Base-by-base conservation (phyloP, 2,113 vertebrate species). In the Trogon melanurus region DNA sequence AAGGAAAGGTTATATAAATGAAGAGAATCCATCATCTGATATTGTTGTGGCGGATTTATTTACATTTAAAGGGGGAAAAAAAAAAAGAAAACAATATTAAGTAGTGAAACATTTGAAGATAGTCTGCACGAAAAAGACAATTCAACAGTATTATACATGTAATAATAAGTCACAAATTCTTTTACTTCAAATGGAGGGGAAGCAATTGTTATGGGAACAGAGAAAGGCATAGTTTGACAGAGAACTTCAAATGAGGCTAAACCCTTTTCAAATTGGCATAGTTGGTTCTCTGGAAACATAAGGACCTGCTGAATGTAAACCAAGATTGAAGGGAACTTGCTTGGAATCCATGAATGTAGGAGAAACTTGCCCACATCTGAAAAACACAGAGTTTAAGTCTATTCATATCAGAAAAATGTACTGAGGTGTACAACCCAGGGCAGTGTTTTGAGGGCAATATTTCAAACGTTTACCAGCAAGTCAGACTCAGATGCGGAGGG, bases 1-100 rank as follows among this genome's bases (percentile, higher is more conserved):
- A 85, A 91, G 79, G 72, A 83, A 93, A 94, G 75, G 71, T 96
- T 92, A 76, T 89, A 86, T 57, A 93, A 95, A 95, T 73, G 76
- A 82, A 94, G 76, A 74, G 66, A 84, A 92, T 94, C 56, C 47
- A 94, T 95, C 88, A 96, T 73, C 60, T 73, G 23, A 76, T 60
- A 41, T 29, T 58, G 56, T 80, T 76, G 7, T 27, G 10, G 11
- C 4, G 48, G 18, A 70, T 75, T 65, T 84, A 70, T 71, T 91
- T 88, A 89, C 51, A 80, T 75, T 61, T 85, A 41, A 95, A 92
- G 34, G 45, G 76, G 45, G 76, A 92, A 65, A 61, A 14, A 51
- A 64, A 72, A 27, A 9, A 47, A 47, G 45, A 47, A 45, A 71
- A 41, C 56, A 80, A 30, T 44, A 79, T 5, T 48, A 83, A 82